Evolutionary conservation across 2,797 vertebrate genomes (phyloP).

Genomic region (Salmo trutta): DNA sequence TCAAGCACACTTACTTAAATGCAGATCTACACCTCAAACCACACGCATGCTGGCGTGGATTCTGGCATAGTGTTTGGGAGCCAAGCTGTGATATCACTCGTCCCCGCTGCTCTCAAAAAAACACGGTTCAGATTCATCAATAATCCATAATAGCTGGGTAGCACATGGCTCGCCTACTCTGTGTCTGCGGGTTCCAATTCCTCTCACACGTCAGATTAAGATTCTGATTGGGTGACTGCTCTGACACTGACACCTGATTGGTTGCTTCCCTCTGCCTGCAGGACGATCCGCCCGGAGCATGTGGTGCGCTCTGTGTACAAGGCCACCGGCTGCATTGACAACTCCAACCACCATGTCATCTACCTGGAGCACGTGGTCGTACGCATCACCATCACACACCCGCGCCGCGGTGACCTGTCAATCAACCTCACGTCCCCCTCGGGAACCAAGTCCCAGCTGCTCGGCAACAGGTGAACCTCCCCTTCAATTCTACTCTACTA

Average conservation of each 20-base stretch:
- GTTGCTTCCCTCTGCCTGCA: conserved; percentile 52
- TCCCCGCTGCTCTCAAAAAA: no score
- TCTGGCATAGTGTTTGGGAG: background rate
- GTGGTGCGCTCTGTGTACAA: conserved; percentile 95
- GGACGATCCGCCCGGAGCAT: conserved; percentile 95
- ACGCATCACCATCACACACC: conserved; percentile 95
- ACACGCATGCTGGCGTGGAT: background rate
- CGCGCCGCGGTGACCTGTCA: conserved; percentile 93
- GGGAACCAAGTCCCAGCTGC: conserved; percentile 96
- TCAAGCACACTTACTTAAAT: no score
- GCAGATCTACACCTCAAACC: no score
- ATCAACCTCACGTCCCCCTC: conserved; percentile 98
- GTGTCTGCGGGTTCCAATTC: background rate
- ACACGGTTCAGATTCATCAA: background rate
- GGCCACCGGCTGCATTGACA: conserved; percentile 94
- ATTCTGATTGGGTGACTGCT: background rate
- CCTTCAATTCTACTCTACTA: background rate
- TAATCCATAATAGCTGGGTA: background rate
- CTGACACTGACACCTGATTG: background rate
- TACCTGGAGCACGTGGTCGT: conserved; percentile 97
- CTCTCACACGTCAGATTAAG: background rate
- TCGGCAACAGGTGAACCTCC: conserved; percentile 90
- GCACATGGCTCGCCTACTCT: background rate
- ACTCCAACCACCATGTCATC: conserved; percentile 92
- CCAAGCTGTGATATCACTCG: background rate